These are phyloP conservation scores for Philaethria dido DNA, from an alignment of 2,888 invertebrate species.

Conservation along the genomic window DNA sequence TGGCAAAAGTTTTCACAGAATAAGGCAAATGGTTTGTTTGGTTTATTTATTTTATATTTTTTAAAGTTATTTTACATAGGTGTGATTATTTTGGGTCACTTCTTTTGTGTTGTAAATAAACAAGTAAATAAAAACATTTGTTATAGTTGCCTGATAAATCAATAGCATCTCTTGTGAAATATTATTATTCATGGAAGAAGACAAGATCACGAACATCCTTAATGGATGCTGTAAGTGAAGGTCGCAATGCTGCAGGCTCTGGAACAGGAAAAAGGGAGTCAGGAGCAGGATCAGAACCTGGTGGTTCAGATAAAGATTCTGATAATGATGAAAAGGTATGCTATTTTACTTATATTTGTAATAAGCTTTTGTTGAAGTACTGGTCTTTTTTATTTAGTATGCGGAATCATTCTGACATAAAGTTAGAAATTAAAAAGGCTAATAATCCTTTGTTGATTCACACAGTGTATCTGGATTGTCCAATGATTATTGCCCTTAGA, in stretches of 20 bases:
- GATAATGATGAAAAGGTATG: slow-evolving; percentile 96
- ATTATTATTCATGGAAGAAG: slow-evolving; percentile 99
- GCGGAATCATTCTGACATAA: slow-evolving; percentile 53
- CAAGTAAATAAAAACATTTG: slow-evolving; percentile 27
- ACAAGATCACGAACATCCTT: slow-evolving; percentile 95
- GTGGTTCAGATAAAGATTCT: slow-evolving; percentile 93
- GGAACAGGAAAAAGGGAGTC: slow-evolving; percentile 87
- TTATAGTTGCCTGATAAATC: slow-evolving; percentile 96
- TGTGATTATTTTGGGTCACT: not conserved
- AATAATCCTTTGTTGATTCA: slow-evolving; percentile 33
- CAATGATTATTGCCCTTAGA: slow-evolving; percentile 55
- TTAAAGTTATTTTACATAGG: not conserved
- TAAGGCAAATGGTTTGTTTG: slow-evolving; percentile 95
- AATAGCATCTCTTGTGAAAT: slow-evolving; percentile 97
- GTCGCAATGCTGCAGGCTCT: slow-evolving; percentile 88
- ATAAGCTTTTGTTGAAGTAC: slow-evolving; percentile 37
- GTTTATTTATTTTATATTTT: not conserved
- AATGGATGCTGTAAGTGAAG: slow-evolving; percentile 93
- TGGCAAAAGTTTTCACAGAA: slow-evolving; percentile 98
- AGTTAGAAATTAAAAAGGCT: slow-evolving; percentile 24
- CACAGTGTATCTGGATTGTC: slow-evolving; percentile 78
- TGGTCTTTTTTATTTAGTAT: slow-evolving; percentile 45
- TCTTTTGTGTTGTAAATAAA: not conserved
- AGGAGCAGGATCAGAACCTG: slow-evolving; percentile 90
- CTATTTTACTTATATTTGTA: slow-evolving; percentile 43